Evolutionary conservation across 1,140 invertebrate species (phyloP), one percentile per base, ranked within the genome.

Genomic region (Berghia stephanieae): DNA sequence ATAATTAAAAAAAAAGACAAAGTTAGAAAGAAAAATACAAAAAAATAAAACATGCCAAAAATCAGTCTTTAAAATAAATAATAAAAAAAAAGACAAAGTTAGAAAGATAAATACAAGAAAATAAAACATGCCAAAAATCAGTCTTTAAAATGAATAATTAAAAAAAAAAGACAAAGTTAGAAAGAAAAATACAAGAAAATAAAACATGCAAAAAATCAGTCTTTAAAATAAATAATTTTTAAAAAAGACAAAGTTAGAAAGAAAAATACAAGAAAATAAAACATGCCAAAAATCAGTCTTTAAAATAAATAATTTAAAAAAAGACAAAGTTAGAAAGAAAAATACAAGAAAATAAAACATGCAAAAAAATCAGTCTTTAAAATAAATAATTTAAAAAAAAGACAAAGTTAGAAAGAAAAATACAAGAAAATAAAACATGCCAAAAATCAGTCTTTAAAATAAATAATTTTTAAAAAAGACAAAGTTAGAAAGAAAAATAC

Each of bases 1-100:
- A 72, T 38, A 72, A 27, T 46, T 38, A 72, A 36, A 72, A 24
- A 72, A 44, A 72, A 36, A 72, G 70, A 72, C 21, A 72, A 44
- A 72, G 70, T 46, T 38, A 72, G 42, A 46, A 27, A 46, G 42
- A 72, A 27, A 72, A 44, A 52, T 38, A 72, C 24, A 72, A 24
- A 72, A 27, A 60, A n/a, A 6, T n/a, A 60, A 4, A 60, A 4
- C 5, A n/a, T 27, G 21, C 24, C 10, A 60, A 49, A 49, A 49
- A 21, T 27, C 6, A 49, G 44, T 21, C 6, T 5, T 4, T 21
- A 72, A 46, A 72, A 10, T 27, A 2, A 21, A n/a, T 27, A n/a
- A 21, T 8, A 60, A n/a, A 60, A 2, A 0, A n/a, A 1, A 2
- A 60, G 2, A 60, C 1, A 60, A 34, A 60, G 2, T 27, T 1